These are phyloP conservation scores for Caenorhabditis sp. DNA, from an alignment of 2,888 invertebrate species.

Conservation along the genomic window DNA sequence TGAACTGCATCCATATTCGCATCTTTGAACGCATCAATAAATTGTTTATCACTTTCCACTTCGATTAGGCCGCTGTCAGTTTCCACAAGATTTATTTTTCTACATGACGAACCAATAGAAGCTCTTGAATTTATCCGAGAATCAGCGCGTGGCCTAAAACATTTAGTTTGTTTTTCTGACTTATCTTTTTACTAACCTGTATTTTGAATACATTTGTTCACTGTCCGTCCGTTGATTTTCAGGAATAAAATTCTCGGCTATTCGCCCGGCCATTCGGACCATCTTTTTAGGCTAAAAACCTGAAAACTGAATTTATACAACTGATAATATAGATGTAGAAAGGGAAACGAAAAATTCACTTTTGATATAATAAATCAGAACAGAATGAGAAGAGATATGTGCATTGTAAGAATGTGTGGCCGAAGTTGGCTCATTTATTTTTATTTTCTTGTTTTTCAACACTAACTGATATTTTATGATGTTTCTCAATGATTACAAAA, in stretches of 20 bases:
- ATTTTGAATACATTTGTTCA: slow-evolving; percentile 28
- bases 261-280: slow-evolving; percentile 42
- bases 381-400: background rate
- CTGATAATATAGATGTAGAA: background rate
- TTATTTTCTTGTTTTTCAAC: background rate
- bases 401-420: background rate
- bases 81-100: slow-evolving; percentile 28
- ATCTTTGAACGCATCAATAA: slow-evolving; percentile 61
- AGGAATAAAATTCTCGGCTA: slow-evolving; percentile 42
- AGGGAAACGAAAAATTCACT: background rate
- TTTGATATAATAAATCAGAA: background rate
- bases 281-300: slow-evolving; percentile 14
- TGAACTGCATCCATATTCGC: slow-evolving; percentile 68
- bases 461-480: background rate
- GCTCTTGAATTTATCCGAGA: slow-evolving; percentile 31
- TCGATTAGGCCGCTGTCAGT: slow-evolving; percentile 33
- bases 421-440: background rate
- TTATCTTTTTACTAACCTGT: slow-evolving; percentile 8
- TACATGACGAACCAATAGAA: slow-evolving; percentile 25
- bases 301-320: background rate
- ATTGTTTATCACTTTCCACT: slow-evolving; percentile 32
- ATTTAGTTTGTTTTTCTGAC: background rate
- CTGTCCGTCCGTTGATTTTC: slow-evolving; percentile 22
- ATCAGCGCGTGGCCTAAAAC: slow-evolving; percentile 15
- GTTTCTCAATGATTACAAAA: no score